Percentiles rank a stretch among this genome's conserved stretches.
Evolutionary conservation across 2,113 vertebrate species (phyloP).

Genomic region (Diglossa brunneiventris): DNA sequence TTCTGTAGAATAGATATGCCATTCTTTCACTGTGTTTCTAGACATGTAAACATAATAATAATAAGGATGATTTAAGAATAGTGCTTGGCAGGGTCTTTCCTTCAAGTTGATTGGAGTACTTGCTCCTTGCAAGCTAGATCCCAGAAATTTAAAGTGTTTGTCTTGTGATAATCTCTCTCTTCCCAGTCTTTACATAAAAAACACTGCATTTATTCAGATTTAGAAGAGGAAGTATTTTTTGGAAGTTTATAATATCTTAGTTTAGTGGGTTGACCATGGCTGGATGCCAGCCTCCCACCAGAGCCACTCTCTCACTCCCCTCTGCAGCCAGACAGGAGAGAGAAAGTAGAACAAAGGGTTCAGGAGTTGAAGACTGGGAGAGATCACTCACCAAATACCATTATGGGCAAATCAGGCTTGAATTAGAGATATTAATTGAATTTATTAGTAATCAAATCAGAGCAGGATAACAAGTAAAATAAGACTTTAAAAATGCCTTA

Average conservation of each 20-base stretch:
- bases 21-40: not conserved
- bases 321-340: not conserved
- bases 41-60: not conserved
- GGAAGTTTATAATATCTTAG: not conserved
- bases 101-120: not conserved
- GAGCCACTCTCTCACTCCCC: not conserved
- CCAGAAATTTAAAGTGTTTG: not conserved
- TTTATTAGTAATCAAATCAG: not conserved
- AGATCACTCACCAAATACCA: not conserved
- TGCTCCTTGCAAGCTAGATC: not conserved
- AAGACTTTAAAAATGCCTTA: not conserved
- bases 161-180: not conserved
- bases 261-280: not conserved
- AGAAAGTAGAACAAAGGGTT: not conserved
- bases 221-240: not conserved
- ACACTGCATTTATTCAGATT: not conserved
- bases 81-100: not conserved
- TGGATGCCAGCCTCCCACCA: not conserved
- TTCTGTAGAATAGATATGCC: not conserved
- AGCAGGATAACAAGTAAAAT: not conserved
- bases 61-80: not conserved
- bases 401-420: not conserved
- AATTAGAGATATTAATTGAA: not conserved
- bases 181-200: not conserved
- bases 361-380: not conserved